phyloP scores from a whole-genome alignment of 2,113 vertebrate genomes.

The Thalassarche chlororhynchos region DNA sequence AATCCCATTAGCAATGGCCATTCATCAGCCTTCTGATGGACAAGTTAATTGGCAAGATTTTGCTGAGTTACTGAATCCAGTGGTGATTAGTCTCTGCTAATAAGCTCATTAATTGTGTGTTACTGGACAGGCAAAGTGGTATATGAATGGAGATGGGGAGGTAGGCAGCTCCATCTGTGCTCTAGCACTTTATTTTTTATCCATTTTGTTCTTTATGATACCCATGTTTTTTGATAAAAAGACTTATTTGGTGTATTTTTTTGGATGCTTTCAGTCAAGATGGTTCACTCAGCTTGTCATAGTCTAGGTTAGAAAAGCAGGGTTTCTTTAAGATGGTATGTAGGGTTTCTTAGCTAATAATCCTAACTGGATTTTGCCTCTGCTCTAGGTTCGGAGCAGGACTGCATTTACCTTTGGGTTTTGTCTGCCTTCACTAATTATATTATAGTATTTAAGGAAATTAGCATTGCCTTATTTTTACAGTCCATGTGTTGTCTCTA shows the following conservation, averaged over 20 bases:
- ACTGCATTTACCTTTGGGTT: background rate
- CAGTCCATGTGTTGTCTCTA: background rate
- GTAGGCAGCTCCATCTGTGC: background rate
- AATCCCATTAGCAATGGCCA: background rate
- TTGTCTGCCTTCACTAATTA: background rate
- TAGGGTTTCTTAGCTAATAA: background rate
- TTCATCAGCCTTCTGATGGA: background rate
- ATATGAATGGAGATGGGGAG: background rate
- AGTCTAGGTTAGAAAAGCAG: background rate
- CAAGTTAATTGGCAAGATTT: background rate
- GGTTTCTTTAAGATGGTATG: fast-evolving
- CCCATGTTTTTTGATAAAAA: background rate
- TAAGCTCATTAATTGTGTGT: background rate
- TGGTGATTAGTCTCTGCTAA: background rate
- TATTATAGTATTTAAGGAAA: background rate
- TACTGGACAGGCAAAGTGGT: background rate
- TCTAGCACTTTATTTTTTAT: background rate
- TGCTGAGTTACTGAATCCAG: background rate
- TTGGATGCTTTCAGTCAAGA: background rate
- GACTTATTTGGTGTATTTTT: background rate
- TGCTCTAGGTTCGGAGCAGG: background rate
- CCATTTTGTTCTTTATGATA: background rate
- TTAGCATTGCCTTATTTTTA: background rate
- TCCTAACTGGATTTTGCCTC: background rate
- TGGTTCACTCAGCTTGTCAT: background rate